These are phyloP conservation scores for Eriosoma lanigerum DNA, from an alignment of 1,140 invertebrate genomes.

Conservation along the genomic window DNA sequence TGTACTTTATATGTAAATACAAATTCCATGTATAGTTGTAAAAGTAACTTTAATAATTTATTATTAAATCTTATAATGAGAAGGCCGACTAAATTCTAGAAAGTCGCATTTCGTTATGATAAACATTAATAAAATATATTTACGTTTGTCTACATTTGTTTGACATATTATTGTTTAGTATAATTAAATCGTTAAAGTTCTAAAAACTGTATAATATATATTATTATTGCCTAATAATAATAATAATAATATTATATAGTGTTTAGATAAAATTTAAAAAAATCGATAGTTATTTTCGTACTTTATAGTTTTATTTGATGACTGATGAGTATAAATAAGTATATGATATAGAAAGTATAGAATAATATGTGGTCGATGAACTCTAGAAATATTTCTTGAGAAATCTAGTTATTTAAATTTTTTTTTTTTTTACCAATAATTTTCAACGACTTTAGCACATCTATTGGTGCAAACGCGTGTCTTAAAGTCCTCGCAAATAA, in stretches of 20 bases:
- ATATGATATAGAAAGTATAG: not conserved
- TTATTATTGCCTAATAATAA: too few relatives aligned
- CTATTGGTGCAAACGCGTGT: not conserved
- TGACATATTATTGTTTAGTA: not conserved
- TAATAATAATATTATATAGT: too few relatives aligned
- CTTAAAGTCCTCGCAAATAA: slow-evolving; percentile 5
- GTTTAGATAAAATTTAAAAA: too few relatives aligned
- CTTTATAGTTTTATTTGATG: not conserved
- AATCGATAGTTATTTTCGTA: too few relatives aligned
- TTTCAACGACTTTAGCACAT: not conserved
- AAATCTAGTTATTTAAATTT: slow-evolving; percentile 48
- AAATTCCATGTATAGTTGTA: not conserved
- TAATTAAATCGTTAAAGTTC: too few relatives aligned
- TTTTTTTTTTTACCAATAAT: not conserved
- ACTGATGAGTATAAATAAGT: slow-evolving; percentile 3
- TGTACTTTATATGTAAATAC: too few relatives aligned
- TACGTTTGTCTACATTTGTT: not conserved
- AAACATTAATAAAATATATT: not conserved
- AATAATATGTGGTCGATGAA: slow-evolving; percentile 39
- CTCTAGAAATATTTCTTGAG: slow-evolving; percentile 42
- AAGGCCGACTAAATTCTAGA: slow-evolving; percentile 6
- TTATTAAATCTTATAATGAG: not conserved
- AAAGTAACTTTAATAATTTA: not conserved
- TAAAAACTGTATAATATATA: too few relatives aligned
- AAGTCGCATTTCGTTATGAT: not conserved